Evolutionary conservation across 2,888 invertebrate genomes (phyloP).

Genomic region (Lampropteryx suffumata): DNA sequence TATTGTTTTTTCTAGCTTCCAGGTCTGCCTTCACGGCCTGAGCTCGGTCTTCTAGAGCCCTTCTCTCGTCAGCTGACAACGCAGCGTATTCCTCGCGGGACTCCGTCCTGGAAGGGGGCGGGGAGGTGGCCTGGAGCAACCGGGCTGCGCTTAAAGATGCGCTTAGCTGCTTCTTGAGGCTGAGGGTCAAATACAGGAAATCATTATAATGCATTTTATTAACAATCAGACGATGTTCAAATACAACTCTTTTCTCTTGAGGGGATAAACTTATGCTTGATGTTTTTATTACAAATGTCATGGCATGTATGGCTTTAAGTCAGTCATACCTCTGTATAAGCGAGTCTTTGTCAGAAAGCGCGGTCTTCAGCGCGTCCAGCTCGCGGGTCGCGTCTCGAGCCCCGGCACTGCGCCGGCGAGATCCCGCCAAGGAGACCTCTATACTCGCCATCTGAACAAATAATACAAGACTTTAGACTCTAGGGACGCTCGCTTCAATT

Average conservation of each 20-base stretch:
- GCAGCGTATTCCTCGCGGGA: constrained; percentile 59
- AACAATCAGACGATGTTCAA: too few species aligned
- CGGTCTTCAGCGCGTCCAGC: constrained; percentile 86
- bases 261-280: too few species aligned
- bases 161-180: constrained; percentile 86
- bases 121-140: constrained; percentile 64
- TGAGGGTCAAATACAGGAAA: constrained; percentile 36
- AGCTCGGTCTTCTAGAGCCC: constrained; percentile 81
- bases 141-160: constrained; percentile 83
- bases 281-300: too few species aligned
- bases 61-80: constrained; percentile 78
- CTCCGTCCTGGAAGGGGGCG: constrained; percentile 49
- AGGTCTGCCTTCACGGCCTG: constrained; percentile 84
- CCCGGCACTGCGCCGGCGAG: constrained; percentile 66
- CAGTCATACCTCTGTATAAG: constrained; percentile 87
- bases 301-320: too few species aligned
- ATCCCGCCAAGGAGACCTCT: constrained; percentile 87
- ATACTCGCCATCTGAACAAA: constrained; percentile 90
- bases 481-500: background rate
- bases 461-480: background rate
- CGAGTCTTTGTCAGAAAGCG: constrained; percentile 90
- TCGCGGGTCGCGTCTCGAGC: constrained; percentile 78
- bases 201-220: too few species aligned
- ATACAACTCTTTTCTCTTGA: too few species aligned
- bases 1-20: constrained; percentile 89